Percentiles rank a stretch among this genome's conserved stretches.
These are phyloP conservation scores for Ailuropoda melanoleuca DNA, from an alignment of 2,113 vertebrate species.

Conservation along the genomic window DNA sequence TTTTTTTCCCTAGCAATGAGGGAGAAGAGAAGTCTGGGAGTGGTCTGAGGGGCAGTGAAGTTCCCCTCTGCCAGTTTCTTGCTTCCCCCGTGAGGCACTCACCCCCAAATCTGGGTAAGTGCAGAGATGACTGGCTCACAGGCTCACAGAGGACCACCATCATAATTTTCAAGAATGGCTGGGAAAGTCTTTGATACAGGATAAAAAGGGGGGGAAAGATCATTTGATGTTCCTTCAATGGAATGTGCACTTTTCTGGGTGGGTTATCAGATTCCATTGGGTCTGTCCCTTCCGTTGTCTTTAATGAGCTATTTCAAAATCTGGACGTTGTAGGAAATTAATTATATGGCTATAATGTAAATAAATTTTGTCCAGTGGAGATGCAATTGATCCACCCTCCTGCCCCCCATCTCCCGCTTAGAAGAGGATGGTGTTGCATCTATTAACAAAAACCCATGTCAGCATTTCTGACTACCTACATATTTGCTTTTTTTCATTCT, in stretches of 20 bases:
- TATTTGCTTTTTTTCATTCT: neutral
- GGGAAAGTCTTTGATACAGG: neutral
- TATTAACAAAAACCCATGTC: neutral
- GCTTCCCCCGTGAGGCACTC: neutral
- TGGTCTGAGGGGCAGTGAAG: rapidly evolving
- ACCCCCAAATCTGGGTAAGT: neutral
- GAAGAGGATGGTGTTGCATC: neutral
- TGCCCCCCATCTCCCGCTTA: rapidly evolving
- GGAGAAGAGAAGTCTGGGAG: neutral
- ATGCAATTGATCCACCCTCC: neutral
- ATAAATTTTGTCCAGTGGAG: no score
- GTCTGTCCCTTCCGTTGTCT: neutral
- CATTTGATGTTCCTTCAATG: neutral
- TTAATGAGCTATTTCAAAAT: neutral
- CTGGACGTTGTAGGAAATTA: neutral
- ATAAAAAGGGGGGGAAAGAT: neutral
- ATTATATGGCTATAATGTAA: neutral
- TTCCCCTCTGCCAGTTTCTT: neutral
- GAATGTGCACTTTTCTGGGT: neutral
- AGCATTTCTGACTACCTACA: neutral
- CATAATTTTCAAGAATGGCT: neutral
- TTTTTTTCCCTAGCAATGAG: neutral
- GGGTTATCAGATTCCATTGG: neutral
- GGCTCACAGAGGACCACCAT: neutral
- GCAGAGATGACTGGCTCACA: no score